A percentile compares a stretch with the other conserved stretches of the same genome.
Evolutionary conservation across 2,797 vertebrate genomes (phyloP).

Genomic region (Sebastes wilsoni): DNA sequence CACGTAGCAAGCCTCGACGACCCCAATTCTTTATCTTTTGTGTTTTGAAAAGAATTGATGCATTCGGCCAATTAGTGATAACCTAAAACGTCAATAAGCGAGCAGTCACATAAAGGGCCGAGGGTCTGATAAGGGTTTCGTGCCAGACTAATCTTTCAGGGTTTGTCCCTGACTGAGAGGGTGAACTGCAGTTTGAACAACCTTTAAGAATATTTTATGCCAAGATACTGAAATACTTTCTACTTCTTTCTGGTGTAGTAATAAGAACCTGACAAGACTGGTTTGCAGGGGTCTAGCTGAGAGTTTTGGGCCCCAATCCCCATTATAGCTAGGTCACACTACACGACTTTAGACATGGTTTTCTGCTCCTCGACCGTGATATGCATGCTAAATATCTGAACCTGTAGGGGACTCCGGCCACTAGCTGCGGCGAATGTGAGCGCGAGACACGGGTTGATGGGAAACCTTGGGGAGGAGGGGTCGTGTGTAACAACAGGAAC

Average conservation of each 20-base stretch:
- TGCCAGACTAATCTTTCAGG: neutral
- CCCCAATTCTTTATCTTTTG: neutral
- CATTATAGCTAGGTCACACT: too few species aligned
- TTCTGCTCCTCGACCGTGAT: too few species aligned
- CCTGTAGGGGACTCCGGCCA: too few species aligned
- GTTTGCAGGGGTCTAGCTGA: neutral
- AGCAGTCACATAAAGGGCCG: neutral
- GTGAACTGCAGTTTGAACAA: neutral
- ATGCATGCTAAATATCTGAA: too few species aligned
- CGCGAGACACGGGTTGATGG: too few species aligned
- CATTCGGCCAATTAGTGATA: conserved; percentile 5
- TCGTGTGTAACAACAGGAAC: too few species aligned
- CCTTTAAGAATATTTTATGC: neutral
- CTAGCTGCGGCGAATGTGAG: rapidly evolving
- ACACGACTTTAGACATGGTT: rapidly evolving
- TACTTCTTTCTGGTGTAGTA: neutral
- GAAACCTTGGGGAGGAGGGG: too few species aligned
- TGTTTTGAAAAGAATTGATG: neutral
- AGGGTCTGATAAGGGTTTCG: neutral
- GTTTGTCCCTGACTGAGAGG: neutral
- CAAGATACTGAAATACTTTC: neutral
- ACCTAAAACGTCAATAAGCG: neutral
- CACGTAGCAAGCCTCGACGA: neutral
- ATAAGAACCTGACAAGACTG: neutral
- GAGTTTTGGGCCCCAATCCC: neutral